A percentile compares a stretch with the other conserved stretches of the same genome.
Evolutionary conservation across 2,888 invertebrate species (phyloP).

Genomic region (Rapana venosa): DNA sequence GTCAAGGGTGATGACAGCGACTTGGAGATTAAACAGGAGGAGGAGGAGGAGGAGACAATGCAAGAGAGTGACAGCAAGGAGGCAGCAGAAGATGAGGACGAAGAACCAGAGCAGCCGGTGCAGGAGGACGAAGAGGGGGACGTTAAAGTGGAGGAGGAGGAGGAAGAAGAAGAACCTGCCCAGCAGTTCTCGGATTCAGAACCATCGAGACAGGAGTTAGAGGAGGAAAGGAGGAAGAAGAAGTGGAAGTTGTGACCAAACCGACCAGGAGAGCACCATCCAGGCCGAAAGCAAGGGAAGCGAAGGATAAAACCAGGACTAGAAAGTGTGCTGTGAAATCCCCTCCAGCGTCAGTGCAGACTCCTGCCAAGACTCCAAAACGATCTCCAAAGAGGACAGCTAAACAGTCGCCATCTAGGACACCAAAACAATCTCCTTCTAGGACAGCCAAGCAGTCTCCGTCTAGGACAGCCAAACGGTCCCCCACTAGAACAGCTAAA

Average conservation of each 20-base stretch:
- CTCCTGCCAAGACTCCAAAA: not conserved
- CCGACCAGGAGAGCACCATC: constrained; percentile 2
- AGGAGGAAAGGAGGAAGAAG: not conserved
- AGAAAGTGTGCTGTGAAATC: constrained; percentile 9
- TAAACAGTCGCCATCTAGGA: not conserved
- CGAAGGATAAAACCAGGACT: constrained; percentile 34
- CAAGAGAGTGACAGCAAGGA: not conserved
- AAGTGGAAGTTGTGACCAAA: not conserved
- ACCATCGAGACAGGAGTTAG: not conserved
- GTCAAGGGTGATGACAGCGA: not conserved
- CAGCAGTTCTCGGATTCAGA: not conserved
- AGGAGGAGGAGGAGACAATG: not conserved
- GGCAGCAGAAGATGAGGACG: not conserved
- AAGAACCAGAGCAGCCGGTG: not conserved
- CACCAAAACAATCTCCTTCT: not conserved
- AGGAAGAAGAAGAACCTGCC: not conserved
- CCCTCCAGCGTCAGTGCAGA: too few species aligned
- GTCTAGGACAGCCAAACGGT: not conserved
- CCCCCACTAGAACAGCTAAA: not conserved
- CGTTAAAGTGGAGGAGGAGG: not conserved
- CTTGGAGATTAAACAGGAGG: not conserved
- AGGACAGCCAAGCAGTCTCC: constrained; percentile 25
- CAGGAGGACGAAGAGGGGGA: not conserved
- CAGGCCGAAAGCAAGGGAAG: constrained; percentile 14
- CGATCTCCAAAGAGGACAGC: constrained; percentile 16